Conservation (phyloP, 2,888 invertebrate genomes). For the Hyles lineata region DNA sequence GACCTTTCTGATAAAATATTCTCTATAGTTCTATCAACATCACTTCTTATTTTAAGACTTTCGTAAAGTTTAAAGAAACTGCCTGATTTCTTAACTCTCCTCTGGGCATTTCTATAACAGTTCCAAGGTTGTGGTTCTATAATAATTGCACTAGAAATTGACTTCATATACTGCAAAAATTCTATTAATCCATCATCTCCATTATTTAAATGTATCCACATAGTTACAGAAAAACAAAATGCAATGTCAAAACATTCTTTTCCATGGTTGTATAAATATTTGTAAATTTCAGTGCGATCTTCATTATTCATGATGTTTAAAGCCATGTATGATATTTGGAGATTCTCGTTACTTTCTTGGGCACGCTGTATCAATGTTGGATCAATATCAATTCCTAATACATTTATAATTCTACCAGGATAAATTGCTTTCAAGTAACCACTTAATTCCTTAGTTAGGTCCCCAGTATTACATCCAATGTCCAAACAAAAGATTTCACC, state of each 20-base stretch:
- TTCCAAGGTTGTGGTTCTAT: constrained; percentile 95
- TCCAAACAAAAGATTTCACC: constrained; percentile 85
- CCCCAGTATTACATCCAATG: constrained; percentile 92
- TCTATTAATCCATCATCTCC: constrained; percentile 89
- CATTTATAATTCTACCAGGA: constrained; percentile 61
- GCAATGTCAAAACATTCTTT: constrained; percentile 86
- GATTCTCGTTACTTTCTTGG: constrained; percentile 73
- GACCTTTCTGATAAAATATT: constrained; percentile 74
- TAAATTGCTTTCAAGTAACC: constrained; percentile 77
- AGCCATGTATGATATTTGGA: constrained; percentile 82
- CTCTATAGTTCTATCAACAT: constrained; percentile 87
- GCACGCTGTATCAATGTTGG: constrained; percentile 88
- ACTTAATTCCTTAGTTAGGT: constrained; percentile 87
- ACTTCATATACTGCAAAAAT: constrained; percentile 86
- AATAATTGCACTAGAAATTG: constrained; percentile 84
- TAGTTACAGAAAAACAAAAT: constrained; percentile 93
- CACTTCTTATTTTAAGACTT: constrained; percentile 84
- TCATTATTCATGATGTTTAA: constrained; percentile 85
- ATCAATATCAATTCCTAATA: constrained; percentile 92
- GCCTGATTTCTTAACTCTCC: constrained; percentile 87
- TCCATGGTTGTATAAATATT: constrained; percentile 73
- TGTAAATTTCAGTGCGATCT: constrained; percentile 64
- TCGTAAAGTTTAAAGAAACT: constrained; percentile 86
- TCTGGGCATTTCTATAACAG: constrained; percentile 91
- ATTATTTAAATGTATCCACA: constrained; percentile 96